Evolutionary conservation across 1,140 invertebrate genomes (phyloP).

Genomic region (Apis florea): DNA sequence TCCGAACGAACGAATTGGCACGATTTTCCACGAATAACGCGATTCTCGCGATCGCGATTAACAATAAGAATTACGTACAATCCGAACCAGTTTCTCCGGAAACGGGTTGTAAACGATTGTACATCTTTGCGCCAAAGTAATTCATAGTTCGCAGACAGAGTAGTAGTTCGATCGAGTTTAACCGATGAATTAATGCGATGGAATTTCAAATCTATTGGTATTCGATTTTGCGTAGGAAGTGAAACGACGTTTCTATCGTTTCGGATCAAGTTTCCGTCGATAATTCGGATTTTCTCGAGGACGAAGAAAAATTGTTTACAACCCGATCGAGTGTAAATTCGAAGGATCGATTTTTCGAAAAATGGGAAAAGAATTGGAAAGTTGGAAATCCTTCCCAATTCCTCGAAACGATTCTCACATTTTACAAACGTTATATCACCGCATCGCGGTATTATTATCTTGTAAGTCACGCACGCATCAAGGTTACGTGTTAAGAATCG

Average conservation of each 20-base stretch:
- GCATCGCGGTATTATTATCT: neutral
- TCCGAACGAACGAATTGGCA: neutral
- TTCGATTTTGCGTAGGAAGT: neutral
- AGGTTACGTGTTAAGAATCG: neutral
- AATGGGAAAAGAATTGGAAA: rapidly evolving
- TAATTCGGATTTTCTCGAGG: neutral
- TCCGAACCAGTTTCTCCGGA: slow-evolving; percentile 16
- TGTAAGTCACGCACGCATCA: neutral
- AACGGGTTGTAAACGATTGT: neutral
- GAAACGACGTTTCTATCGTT: neutral
- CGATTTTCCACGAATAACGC: neutral
- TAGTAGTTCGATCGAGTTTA: neutral
- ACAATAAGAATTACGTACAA: too few species aligned
- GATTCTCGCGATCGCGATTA: slow-evolving; percentile 7
- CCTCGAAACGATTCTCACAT: neutral
- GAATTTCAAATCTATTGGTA: slow-evolving; percentile 26
- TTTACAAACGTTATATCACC: neutral
- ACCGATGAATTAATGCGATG: neutral
- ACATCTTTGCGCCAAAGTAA: neutral
- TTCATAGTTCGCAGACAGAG: slow-evolving; percentile 12
- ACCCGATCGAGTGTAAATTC: neutral
- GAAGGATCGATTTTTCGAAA: neutral
- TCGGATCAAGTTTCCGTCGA: neutral
- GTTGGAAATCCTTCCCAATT: neutral
- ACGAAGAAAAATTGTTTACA: too few species aligned